These are phyloP conservation scores for Calcarius lapponicus DNA, from an alignment of 2,797 vertebrate genomes.

Conservation along the genomic window DNA sequence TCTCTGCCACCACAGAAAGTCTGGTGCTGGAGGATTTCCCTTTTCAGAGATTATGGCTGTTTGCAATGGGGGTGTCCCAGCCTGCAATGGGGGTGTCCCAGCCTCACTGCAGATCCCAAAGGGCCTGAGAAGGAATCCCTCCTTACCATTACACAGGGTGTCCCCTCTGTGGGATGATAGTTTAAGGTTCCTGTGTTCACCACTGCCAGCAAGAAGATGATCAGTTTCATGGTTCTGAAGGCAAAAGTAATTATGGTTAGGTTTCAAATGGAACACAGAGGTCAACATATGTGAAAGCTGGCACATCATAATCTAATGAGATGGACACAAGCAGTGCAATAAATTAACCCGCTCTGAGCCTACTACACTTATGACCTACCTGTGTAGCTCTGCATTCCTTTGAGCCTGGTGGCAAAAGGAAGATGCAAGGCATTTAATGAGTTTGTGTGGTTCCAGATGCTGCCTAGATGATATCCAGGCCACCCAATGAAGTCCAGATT, in stretches of 20 bases:
- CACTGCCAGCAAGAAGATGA: constrained; percentile 81
- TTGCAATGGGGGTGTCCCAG: background rate
- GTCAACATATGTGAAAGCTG: fast-evolving
- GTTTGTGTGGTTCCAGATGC: background rate
- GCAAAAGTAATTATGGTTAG: background rate
- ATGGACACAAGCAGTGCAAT: background rate
- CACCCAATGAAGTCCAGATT: background rate
- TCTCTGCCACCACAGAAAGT: background rate
- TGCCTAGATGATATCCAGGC: background rate
- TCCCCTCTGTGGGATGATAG: constrained; percentile 60
- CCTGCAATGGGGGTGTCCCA: background rate
- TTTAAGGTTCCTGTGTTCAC: constrained; percentile 71
- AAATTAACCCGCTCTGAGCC: background rate
- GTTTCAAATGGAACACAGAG: fast-evolving
- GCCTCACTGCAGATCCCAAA: background rate
- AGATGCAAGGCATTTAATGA: background rate
- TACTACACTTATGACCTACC: fast-evolving
- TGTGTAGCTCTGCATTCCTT: background rate
- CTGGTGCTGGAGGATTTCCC: background rate
- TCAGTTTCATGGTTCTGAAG: constrained; percentile 85
- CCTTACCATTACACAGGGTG: constrained; percentile 86
- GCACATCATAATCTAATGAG: background rate
- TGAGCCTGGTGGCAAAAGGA: background rate
- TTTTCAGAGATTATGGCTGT: background rate
- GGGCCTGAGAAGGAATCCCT: background rate